These are phyloP conservation scores for Silurus glanis DNA, from an alignment of 2,113 vertebrate species.

Conservation along the genomic window DNA sequence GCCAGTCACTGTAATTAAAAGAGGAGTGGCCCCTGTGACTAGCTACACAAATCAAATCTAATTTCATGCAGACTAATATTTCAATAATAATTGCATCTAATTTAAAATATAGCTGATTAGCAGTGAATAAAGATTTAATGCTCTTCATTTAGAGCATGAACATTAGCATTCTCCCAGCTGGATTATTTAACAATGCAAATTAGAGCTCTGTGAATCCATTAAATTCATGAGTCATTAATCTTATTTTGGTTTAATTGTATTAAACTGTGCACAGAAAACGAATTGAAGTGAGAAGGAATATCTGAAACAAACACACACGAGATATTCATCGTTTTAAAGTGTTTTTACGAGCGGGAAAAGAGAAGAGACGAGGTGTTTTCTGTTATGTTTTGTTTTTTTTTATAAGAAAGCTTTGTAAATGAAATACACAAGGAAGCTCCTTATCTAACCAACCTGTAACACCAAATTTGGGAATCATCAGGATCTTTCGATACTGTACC, in stretches of 20 bases:
- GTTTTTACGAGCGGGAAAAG: not conserved
- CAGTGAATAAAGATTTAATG: not conserved
- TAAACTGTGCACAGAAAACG: not conserved
- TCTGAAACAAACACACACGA: not conserved
- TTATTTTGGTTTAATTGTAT: not conserved
- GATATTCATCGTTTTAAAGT: not conserved
- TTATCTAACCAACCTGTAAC: not conserved
- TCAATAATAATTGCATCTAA: not conserved
- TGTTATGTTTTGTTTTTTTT: not conserved
- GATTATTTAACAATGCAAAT: constrained; percentile 2
- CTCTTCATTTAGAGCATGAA: not conserved
- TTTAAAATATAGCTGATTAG: not conserved
- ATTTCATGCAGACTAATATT: not conserved
- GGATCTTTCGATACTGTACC: not conserved
- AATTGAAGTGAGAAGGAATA: not conserved
- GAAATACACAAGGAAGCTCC: not conserved
- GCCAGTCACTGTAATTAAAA: not conserved
- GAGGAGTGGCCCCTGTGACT: not conserved
- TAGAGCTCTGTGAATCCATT: not conserved
- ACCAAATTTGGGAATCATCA: too few relatives aligned
- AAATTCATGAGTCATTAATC: not conserved
- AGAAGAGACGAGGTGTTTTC: too few relatives aligned
- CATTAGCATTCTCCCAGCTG: not conserved
- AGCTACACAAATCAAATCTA: not conserved
- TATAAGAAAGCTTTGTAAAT: not conserved